Evolutionary conservation across 1,140 invertebrate genomes (phyloP).

Genomic region (Archegozetes longisetosus): DNA sequence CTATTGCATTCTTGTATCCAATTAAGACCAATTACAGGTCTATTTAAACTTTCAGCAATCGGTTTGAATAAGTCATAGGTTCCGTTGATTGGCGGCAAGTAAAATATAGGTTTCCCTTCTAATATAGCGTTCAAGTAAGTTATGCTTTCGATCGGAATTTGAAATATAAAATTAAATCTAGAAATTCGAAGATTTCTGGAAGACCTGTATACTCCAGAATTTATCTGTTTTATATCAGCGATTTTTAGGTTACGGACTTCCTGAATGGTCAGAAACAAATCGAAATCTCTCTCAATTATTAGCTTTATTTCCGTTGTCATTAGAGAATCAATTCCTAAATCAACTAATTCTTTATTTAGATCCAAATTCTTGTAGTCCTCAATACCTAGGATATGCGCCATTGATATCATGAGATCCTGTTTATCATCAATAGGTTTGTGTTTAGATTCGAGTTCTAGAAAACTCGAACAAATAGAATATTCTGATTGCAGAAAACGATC

Average conservation of each 20-base stretch:
- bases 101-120: slow-evolving; percentile 18
- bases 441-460: slow-evolving; percentile 44
- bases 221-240: slow-evolving; percentile 12
- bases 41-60: too few species aligned
- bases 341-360: slow-evolving; percentile 53
- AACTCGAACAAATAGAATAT: too few species aligned
- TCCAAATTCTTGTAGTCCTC: slow-evolving; percentile 66
- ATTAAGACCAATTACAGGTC: too few species aligned
- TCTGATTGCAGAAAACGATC: slow-evolving; percentile 75
- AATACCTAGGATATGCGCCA: too few species aligned
- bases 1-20: too few species aligned
- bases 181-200: too few species aligned
- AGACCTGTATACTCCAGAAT: slow-evolving; percentile 20
- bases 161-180: too few species aligned
- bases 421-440: slow-evolving; percentile 19
- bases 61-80: too few species aligned
- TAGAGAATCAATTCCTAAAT: slow-evolving; percentile 79
- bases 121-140: slow-evolving; percentile 32
- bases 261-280: slow-evolving; percentile 14
- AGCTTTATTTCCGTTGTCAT: too few species aligned
- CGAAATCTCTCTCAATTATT: too few species aligned
- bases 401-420: too few species aligned
- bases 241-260: slow-evolving; percentile 18
- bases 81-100: too few species aligned
- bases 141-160: slow-evolving; percentile 30